Conservation (phyloP, 2,888 invertebrate species). For the Melieria omissa region DNA sequence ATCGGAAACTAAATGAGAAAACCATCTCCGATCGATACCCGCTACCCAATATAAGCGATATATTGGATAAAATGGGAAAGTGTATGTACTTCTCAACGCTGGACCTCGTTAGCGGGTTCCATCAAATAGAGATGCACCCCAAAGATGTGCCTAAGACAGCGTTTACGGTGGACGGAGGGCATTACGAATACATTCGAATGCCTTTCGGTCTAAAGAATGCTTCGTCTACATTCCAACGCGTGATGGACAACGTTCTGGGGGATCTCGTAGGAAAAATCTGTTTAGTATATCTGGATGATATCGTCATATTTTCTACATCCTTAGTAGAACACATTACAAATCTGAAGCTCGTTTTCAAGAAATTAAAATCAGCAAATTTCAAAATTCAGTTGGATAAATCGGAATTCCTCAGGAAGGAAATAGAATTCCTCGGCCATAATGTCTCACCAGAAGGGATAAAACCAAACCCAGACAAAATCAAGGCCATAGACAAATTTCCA, state of each 20-base stretch:
- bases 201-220: conserved; percentile 2
- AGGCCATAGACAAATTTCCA: neutral
- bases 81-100: conserved; percentile 52
- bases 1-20: conserved; percentile 46
- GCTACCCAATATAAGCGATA: conserved; percentile 49
- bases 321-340: neutral
- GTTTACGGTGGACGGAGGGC: conserved; percentile 13
- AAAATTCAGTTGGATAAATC: conserved; percentile 14
- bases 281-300: conserved; percentile 16
- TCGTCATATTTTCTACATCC: neutral
- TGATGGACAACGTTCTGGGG: neutral
- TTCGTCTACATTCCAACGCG: neutral
- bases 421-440: neutral
- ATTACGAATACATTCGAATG: conserved; percentile 11
- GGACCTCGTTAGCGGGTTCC: conserved; percentile 54
- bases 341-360: neutral
- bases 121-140: conserved; percentile 52
- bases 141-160: conserved; percentile 48
- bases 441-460: no score
- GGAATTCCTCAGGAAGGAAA: conserved; percentile 7
- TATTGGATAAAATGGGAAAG: conserved; percentile 45
- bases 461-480: no score
- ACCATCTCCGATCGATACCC: conserved; percentile 44
- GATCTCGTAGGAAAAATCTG: no score
- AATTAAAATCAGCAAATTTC: neutral